These are phyloP conservation scores for Stenichneumon culpator DNA, from an alignment of 2,888 invertebrate species.

Conservation along the genomic window DNA sequence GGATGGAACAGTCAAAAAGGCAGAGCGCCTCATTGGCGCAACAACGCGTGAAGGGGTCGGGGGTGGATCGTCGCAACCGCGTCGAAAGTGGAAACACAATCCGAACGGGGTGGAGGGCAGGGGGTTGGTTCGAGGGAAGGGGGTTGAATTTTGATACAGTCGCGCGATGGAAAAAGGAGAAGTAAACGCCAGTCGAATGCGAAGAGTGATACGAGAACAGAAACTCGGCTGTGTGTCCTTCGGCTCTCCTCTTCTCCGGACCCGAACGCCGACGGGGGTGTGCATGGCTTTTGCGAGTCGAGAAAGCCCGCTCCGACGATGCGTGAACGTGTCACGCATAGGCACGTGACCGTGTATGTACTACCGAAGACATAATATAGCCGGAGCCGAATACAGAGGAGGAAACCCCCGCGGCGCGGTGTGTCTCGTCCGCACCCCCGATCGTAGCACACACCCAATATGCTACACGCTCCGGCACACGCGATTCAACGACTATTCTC, in stretches of 20 bases:
- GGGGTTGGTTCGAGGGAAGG: slow-evolving; percentile 69
- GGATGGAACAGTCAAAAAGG: slow-evolving; percentile 42
- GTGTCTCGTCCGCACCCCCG: slow-evolving; percentile 76
- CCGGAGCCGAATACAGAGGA: slow-evolving; percentile 68
- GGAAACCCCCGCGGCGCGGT: slow-evolving; percentile 73
- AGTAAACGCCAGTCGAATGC: slow-evolving; percentile 51
- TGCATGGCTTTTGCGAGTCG: slow-evolving; percentile 22
- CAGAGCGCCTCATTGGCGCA: background rate
- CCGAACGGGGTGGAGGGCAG: slow-evolving; percentile 72
- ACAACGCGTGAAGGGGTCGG: background rate
- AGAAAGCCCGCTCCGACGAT: slow-evolving; percentile 74
- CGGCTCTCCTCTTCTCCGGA: background rate
- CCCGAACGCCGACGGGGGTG: slow-evolving; percentile 8
- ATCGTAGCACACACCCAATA: slow-evolving; percentile 72
- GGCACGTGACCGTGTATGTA: slow-evolving; percentile 84
- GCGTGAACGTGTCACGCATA: slow-evolving; percentile 84
- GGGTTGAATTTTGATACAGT: slow-evolving; percentile 56
- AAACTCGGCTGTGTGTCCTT: slow-evolving; percentile 34
- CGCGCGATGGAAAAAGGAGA: slow-evolving; percentile 61
- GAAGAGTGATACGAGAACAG: slow-evolving; percentile 38
- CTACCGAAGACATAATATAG: slow-evolving; percentile 83
- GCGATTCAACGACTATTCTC: slow-evolving; percentile 48
- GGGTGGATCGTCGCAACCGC: slow-evolving; percentile 17
- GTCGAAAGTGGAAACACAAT: slow-evolving; percentile 78
- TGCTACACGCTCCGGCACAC: slow-evolving; percentile 71